Conservation (phyloP, 2,113 vertebrate genomes). For the Telmatochromis sp. region DNA sequence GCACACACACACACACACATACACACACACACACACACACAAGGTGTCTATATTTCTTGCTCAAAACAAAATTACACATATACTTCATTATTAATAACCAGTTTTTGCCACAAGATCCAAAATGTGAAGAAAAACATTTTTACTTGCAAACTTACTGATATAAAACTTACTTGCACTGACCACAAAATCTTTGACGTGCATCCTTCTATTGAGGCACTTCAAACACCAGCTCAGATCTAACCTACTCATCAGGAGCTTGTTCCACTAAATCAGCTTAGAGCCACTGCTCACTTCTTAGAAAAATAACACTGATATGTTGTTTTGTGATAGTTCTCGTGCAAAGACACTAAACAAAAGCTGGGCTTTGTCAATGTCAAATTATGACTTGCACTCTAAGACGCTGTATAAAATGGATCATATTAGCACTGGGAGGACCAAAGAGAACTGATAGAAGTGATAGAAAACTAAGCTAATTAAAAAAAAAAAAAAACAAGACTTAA, state of each 20-base stretch:
- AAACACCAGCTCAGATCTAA: not conserved
- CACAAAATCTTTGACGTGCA: not conserved
- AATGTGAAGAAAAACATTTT: not conserved
- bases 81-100: not conserved
- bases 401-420: not conserved
- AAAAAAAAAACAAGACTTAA: not conserved
- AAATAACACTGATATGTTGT: not conserved
- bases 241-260: not conserved
- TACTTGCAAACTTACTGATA: not conserved
- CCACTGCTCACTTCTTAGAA: not conserved
- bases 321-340: not conserved
- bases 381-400: not conserved
- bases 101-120: not conserved
- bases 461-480: not conserved
- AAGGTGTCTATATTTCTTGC: not conserved
- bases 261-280: not conserved
- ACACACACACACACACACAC: not conserved
- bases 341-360: not conserved
- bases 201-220: not conserved
- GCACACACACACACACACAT: rapidly evolving
- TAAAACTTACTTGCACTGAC: not conserved
- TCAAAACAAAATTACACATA: not conserved
- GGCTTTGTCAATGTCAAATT: not conserved
- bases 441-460: not conserved
- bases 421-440: not conserved